A percentile compares a stretch with the other conserved stretches of the same genome.
phyloP scores from a whole-genome alignment of 2,797 vertebrate species.

The Chloroceryle amazona region DNA sequence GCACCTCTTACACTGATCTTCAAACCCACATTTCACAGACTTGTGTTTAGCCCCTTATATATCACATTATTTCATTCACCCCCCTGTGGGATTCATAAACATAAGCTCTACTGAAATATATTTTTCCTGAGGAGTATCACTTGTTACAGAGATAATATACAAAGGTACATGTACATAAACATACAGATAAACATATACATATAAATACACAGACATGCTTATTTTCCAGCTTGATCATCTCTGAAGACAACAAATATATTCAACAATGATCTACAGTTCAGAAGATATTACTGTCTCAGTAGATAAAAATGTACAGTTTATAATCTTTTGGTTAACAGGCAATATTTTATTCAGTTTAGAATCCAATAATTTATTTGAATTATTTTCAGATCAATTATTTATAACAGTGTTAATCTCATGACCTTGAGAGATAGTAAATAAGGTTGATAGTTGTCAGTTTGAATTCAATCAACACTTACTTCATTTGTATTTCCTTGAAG shows the following conservation, averaged over 20 bases:
- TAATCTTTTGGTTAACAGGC: neutral
- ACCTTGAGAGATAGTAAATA: neutral
- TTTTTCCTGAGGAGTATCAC: neutral
- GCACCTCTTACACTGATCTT: neutral
- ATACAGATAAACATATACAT: too few relatives aligned
- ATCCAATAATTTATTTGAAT: neutral
- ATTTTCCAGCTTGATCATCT: neutral
- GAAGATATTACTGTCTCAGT: neutral
- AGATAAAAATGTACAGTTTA: neutral
- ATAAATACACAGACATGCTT: neutral
- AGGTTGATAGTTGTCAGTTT: neutral
- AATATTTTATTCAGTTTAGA: conserved; percentile 9
- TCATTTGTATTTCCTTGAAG: neutral
- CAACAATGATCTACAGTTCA: neutral
- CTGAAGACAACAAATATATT: neutral
- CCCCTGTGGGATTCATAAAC: neutral
- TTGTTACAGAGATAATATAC: neutral
- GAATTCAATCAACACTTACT: neutral
- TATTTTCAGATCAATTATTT: conserved; percentile 14
- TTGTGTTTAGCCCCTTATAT: neutral
- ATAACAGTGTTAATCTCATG: neutral
- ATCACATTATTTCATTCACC: neutral
- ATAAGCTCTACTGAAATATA: neutral
- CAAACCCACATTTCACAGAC: neutral
- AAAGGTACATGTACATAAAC: neutral